Evolutionary conservation across 1,140 invertebrate species (phyloP), one percentile per base, ranked within the genome.

Genomic region (Idris sp.): DNA sequence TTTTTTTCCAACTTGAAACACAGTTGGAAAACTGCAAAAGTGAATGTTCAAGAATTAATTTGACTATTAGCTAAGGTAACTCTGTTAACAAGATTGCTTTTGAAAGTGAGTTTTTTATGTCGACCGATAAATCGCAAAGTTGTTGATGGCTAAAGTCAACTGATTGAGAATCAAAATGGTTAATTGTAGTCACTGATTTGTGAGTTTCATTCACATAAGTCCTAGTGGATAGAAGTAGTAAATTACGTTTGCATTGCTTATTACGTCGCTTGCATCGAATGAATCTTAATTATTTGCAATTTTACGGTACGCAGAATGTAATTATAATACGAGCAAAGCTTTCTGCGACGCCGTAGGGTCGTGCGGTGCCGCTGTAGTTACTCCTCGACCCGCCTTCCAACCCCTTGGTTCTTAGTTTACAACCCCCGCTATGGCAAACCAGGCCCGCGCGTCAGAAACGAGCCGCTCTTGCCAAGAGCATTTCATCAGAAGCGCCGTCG

Each of bases 211-310:
- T 76, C 74, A 51, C 65, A 56, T 56, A 76, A 65, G 53, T 67
- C 25, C 48, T 59, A 36, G 48, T 65, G 40, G 67, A 56, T 65
- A 40, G 54, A 67, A 41, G 61, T 67, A 72, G 74, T 76, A 72
- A 76, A 76, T 76, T 76, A 76, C 65, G 65, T 76, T 71, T 71
- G 74, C 74, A 76, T 75, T 79, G 74, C 75, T 77, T 77, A 77
- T 77, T 79, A 76, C 74, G 38, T 81, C 56, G 73, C 72, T 80
- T 69, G 61, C 78, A 83, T 84, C 79, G 81, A 83, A 83, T 80
- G 81, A 81, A 83, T 83, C 82, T 81, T 84, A 86, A 84, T 84
- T 84, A 85, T 85, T 85, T 83, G 79, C 75, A 85, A 84, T 86
- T 86, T 86, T 82, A 84, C 80, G 80, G 80, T 76, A 79, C 78